A percentile compares a stretch with the other conserved stretches of the same genome.
Conservation (phyloP, 1,140 invertebrate genomes). For the Anagrus nilaparvatae region DNA sequence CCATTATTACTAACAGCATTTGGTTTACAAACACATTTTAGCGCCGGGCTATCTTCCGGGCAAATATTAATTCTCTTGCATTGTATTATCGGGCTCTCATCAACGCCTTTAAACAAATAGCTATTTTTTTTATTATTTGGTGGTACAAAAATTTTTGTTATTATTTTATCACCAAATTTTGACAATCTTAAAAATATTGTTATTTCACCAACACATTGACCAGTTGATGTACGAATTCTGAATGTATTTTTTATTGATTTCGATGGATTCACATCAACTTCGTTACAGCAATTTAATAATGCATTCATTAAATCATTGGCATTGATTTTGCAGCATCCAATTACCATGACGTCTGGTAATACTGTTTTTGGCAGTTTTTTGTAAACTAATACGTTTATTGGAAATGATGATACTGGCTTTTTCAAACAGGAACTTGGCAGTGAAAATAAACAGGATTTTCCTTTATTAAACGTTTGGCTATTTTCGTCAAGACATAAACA, state of each 20-base stretch:
- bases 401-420: slow-evolving; percentile 29
- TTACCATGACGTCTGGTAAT: slow-evolving; percentile 32
- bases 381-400: slow-evolving; percentile 32
- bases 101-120: slow-evolving; percentile 33
- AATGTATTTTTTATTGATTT: slow-evolving; percentile 48
- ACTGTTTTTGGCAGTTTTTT: slow-evolving; percentile 34
- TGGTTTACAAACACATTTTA: slow-evolving; percentile 14
- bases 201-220: slow-evolving; percentile 41
- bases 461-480: slow-evolving; percentile 32
- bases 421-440: slow-evolving; percentile 22
- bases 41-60: slow-evolving; percentile 5
- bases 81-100: slow-evolving; percentile 27
- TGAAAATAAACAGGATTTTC: slow-evolving; percentile 41
- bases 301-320: slow-evolving; percentile 28
- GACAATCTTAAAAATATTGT: slow-evolving; percentile 49
- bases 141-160: slow-evolving; percentile 54
- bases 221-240: slow-evolving; percentile 35
- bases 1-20: too few relatives aligned
- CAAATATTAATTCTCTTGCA: slow-evolving; percentile 25
- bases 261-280: slow-evolving; percentile 17
- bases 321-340: slow-evolving; percentile 31
- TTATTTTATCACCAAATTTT: slow-evolving; percentile 53
- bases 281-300: slow-evolving; percentile 21
- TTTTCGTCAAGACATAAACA: slow-evolving; percentile 22
- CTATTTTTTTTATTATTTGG: slow-evolving; percentile 31